These are phyloP conservation scores for Drosophila lutescens DNA, from an alignment of 2,888 invertebrate genomes.

Conservation along the genomic window DNA sequence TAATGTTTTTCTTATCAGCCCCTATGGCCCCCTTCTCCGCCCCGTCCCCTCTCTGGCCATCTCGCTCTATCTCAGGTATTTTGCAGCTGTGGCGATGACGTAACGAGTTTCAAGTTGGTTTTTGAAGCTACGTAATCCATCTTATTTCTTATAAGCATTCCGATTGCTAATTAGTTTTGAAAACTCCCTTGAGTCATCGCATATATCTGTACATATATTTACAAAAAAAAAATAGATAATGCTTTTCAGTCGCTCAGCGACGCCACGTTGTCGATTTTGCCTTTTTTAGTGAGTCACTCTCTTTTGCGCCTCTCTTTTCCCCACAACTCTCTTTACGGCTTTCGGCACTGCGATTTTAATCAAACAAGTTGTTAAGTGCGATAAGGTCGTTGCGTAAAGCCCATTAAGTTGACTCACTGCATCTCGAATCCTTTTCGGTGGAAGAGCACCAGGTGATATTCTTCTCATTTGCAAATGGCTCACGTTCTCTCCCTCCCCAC, in stretches of 20 bases:
- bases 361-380: conserved; percentile 71
- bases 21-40: not conserved
- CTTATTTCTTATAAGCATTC: not conserved
- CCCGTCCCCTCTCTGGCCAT: not conserved
- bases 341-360: conserved; percentile 45
- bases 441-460: conserved; percentile 5
- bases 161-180: not conserved
- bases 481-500: conserved; percentile 40
- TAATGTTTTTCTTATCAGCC: conserved; percentile 30
- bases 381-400: conserved; percentile 53
- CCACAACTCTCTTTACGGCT: conserved; percentile 9
- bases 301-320: conserved; percentile 19
- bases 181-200: conserved; percentile 4
- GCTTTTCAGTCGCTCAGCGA: conserved; percentile 3
- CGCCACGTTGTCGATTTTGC: conserved; percentile 55
- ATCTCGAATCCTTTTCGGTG: conserved; percentile 1
- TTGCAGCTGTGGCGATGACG: conserved; percentile 57
- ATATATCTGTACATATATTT: not conserved
- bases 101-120: conserved; percentile 48
- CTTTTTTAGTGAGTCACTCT: conserved; percentile 22
- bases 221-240: not conserved
- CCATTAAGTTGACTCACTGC: conserved; percentile 18
- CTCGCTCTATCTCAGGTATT: conserved; percentile 1
- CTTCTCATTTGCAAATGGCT: conserved; percentile 47
- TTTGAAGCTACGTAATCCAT: conserved; percentile 18